Conservation (phyloP, 2,888 invertebrate genomes). For the Flabesymbios commensalis region DNA sequence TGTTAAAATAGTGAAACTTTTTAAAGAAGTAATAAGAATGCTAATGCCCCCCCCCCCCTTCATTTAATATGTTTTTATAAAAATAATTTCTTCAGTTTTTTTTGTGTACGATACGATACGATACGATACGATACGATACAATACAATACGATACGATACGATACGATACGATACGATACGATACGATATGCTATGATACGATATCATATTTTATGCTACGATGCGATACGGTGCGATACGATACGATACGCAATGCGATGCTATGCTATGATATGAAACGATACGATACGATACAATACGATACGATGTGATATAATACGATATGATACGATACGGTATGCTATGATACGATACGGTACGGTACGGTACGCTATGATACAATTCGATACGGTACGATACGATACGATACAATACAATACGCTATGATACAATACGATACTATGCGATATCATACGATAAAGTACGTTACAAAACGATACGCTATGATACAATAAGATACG, state of each 20-base stretch:
- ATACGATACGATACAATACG: slow-evolving; percentile 3
- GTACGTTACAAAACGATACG: background rate
- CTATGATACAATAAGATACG: background rate
- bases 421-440: slow-evolving; percentile 2
- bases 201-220: background rate
- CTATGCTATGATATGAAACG: slow-evolving; percentile 1
- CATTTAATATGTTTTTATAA: no score
- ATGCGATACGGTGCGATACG: slow-evolving; percentile 5
- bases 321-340: slow-evolving; percentile 2
- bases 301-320: slow-evolving; percentile 2
- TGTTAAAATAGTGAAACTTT: no score
- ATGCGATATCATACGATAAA: background rate
- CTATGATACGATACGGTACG: slow-evolving; percentile 1
- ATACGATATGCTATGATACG: background rate
- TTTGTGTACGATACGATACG: background rate
- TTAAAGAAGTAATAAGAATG: no score
- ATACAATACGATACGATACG: background rate
- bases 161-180: background rate
- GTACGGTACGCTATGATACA: background rate
- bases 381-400: background rate
- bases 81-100: no score
- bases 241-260: background rate
- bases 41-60: no score
- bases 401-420: background rate
- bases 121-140: background rate